Evolutionary conservation across 2,888 invertebrate genomes (phyloP).

Genomic region (Phortica okadai): DNA sequence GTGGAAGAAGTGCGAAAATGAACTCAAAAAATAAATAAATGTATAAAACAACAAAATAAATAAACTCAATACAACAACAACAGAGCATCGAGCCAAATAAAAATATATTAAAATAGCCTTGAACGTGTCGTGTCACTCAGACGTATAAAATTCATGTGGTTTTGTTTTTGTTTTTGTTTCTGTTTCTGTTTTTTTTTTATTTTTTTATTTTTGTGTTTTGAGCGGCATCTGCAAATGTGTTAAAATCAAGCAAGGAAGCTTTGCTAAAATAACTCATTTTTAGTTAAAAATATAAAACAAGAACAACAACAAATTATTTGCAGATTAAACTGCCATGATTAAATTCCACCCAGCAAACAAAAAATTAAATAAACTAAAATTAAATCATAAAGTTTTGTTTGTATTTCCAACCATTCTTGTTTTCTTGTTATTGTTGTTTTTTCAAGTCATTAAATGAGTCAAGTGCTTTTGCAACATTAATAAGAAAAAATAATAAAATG

Average conservation of each 20-base stretch:
- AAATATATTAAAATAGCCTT: slow-evolving; percentile 56
- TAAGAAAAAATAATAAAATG: background rate
- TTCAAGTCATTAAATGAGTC: background rate
- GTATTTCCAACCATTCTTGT: background rate
- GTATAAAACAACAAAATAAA: slow-evolving; percentile 31
- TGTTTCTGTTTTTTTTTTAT: slow-evolving; percentile 35
- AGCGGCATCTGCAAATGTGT: background rate
- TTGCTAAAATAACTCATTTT: background rate
- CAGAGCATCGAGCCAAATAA: background rate
- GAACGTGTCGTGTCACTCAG: slow-evolving; percentile 62
- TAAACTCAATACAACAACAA: background rate
- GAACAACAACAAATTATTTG: slow-evolving; percentile 1
- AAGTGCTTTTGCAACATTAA: slow-evolving; percentile 1
- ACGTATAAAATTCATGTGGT: background rate
- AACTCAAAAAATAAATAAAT: slow-evolving; percentile 44
- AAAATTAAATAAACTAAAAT: background rate
- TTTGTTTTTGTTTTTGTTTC: slow-evolving; percentile 46
- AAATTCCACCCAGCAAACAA: slow-evolving; percentile 2
- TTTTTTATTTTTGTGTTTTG: slow-evolving; percentile 17
- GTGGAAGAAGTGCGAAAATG: background rate
- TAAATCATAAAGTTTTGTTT: background rate
- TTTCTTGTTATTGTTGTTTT: background rate
- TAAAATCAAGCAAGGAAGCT: background rate
- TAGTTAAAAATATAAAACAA: background rate
- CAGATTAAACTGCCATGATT: background rate